Conservation (phyloP, 2,888 invertebrate genomes). For the Hermaeophaga mercurialis region DNA sequence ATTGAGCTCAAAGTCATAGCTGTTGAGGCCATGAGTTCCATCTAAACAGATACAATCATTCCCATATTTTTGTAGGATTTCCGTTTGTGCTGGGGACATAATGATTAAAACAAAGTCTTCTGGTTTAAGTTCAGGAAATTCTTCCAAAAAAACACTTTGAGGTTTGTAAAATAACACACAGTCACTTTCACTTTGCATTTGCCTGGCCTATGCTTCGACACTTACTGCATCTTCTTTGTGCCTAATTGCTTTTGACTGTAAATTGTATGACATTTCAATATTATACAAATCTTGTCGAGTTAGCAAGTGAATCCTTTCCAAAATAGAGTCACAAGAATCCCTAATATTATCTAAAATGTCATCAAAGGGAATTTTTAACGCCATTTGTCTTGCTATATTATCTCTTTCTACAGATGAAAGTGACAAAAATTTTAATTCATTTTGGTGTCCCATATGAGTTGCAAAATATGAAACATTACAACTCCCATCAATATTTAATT, state of each 20-base stretch:
- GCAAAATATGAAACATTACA: too few relatives aligned
- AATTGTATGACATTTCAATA: neutral
- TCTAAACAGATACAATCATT: constrained; percentile 43
- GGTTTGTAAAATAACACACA: constrained; percentile 39
- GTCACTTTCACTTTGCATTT: constrained; percentile 13
- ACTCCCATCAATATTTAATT: too few relatives aligned
- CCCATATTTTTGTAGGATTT: constrained; percentile 40
- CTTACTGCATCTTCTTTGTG: constrained; percentile 28
- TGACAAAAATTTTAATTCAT: too few relatives aligned
- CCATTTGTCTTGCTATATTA: too few relatives aligned
- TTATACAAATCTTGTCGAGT: neutral
- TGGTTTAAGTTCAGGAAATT: constrained; percentile 31
- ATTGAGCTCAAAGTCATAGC: constrained; percentile 35
- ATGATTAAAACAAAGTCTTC: constrained; percentile 43
- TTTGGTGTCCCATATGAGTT: too few relatives aligned
- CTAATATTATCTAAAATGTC: neutral
- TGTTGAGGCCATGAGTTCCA: constrained; percentile 38
- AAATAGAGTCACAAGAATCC: neutral
- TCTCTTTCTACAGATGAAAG: too few relatives aligned
- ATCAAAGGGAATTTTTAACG: constrained; percentile 6
- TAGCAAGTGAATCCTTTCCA: neutral
- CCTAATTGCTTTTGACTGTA: neutral
- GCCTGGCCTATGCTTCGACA: constrained; percentile 33
- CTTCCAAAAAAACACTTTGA: constrained; percentile 22
- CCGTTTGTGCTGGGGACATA: constrained; percentile 41